These are phyloP conservation scores for Athalia circularis DNA, from an alignment of 2,888 invertebrate genomes.

Conservation along the genomic window DNA sequence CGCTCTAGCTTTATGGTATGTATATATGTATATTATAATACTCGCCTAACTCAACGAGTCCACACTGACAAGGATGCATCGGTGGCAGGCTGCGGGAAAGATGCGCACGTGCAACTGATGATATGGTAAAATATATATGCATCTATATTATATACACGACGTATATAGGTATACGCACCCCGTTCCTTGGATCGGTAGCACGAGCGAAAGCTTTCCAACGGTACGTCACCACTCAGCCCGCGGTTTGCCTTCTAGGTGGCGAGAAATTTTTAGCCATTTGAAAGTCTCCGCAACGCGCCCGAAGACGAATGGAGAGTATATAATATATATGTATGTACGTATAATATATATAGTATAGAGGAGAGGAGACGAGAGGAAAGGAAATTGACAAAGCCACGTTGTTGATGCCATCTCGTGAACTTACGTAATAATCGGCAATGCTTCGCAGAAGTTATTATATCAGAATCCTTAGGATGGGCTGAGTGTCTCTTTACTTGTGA, in stretches of 20 bases:
- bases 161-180: constrained; percentile 35
- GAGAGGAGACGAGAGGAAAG: too few species aligned
- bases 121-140: not conserved
- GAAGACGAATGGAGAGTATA: constrained; percentile 21
- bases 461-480: constrained; percentile 3
- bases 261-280: constrained; percentile 36
- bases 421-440: constrained; percentile 39
- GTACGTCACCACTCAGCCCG: constrained; percentile 30
- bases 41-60: constrained; percentile 14
- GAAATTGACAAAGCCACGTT: constrained; percentile 22
- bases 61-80: constrained; percentile 34
- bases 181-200: constrained; percentile 29
- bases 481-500: constrained; percentile 32
- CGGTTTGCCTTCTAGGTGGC: constrained; percentile 35
- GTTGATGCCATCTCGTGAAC: constrained; percentile 27
- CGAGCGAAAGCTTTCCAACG: constrained; percentile 42
- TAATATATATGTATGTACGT: too few species aligned
- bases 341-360: too few species aligned
- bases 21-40: constrained; percentile 29
- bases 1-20: constrained; percentile 33
- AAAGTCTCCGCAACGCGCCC: constrained; percentile 11
- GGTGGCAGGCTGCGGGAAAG: too few species aligned
- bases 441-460: constrained; percentile 37
- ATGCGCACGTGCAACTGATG: too few species aligned
- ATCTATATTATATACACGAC: not conserved